phyloP scores from a whole-genome alignment of 2,797 vertebrate genomes.

The Epinephelus coioides region DNA sequence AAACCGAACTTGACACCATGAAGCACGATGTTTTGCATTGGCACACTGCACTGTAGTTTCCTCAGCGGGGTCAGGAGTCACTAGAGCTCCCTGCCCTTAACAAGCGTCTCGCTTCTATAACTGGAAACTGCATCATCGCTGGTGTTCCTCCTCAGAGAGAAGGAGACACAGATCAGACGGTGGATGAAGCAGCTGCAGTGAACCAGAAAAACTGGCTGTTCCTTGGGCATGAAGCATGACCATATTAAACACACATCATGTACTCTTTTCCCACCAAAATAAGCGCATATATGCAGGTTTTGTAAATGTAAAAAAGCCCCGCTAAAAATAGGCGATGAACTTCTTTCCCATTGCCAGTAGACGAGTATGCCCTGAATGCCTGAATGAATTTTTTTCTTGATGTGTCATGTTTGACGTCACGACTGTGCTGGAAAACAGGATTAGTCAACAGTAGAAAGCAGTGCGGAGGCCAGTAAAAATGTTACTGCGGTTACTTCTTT shows the following conservation, averaged over 20 bases:
- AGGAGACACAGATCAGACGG: slow-evolving; percentile 38
- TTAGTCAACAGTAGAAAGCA: no score
- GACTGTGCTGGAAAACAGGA: no score
- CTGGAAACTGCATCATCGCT: slow-evolving; percentile 48
- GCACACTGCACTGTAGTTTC: slow-evolving; percentile 20
- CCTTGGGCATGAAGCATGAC: slow-evolving; percentile 7
- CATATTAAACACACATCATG: neutral
- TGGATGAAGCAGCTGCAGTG: slow-evolving; percentile 48
- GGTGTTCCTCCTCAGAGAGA: slow-evolving; percentile 41
- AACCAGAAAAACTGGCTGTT: slow-evolving; percentile 44
- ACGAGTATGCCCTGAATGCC: no score
- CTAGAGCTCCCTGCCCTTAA: slow-evolving; percentile 28
- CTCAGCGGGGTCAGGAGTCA: slow-evolving; percentile 41
- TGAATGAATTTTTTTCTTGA: no score
- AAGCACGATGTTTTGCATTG: slow-evolving; percentile 5
- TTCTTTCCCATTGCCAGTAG: no score
- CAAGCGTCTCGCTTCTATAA: slow-evolving; percentile 38
- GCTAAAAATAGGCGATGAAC: no score
- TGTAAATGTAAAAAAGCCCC: no score
- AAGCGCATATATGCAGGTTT: no score
- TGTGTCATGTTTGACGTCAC: no score
- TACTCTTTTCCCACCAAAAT: neutral
- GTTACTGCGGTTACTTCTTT: no score
- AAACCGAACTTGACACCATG: slow-evolving; percentile 29
- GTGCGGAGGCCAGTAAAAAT: no score